Base-by-base conservation (phyloP, 2,888 invertebrate genomes). In the Lacanobia oleracea region DNA sequence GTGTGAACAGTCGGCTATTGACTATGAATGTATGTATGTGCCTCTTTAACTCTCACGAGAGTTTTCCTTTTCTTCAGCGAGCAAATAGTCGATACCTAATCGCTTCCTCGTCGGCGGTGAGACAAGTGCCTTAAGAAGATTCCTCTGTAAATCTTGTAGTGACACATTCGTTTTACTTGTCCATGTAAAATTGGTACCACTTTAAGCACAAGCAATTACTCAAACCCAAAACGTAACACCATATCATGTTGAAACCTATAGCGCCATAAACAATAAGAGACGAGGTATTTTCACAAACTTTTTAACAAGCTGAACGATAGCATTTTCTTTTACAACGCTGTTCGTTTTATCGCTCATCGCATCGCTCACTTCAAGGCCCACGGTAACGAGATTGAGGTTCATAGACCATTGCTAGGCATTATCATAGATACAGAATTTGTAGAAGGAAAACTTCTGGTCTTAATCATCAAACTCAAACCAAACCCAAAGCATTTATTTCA, bases 281-380 rank as follows among this genome's bases (percentile, higher is more conserved):
- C 27, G 43, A 66, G 65, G 21, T 50, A 66, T 27, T 63, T 79
- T 43, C 60, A 50, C 74, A 64, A 72, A 74, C 45, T 69, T 84
- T 82, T 75, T 83, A 85, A 83, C 85, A 83, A 85, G 83, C 72
- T 60, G 16, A 48, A 63, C 67, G 40, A 67, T 79, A 75, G 59
- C 67, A 77, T 72, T 72, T 68, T 77, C 67, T 78, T 82, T 78
- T 62, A 75, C 60, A 75, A 61, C 61, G 51, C 45, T 51, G 21
- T 73, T 56, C 37, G 65, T 63, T 81, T 81, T 81, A 84, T 83
- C 66, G 61, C 45, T 72, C 21, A 50, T 64, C 51, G 59, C 59
- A 54, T 77, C 68, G 62, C 72, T 83, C 59, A 70, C 50, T 67
- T 57, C 59, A 66, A 79, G 75, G 65, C 56, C 50, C 67, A 45